Evolutionary conservation across 2,113 vertebrate species (phyloP).

Genomic region (Ochotona princeps): DNA sequence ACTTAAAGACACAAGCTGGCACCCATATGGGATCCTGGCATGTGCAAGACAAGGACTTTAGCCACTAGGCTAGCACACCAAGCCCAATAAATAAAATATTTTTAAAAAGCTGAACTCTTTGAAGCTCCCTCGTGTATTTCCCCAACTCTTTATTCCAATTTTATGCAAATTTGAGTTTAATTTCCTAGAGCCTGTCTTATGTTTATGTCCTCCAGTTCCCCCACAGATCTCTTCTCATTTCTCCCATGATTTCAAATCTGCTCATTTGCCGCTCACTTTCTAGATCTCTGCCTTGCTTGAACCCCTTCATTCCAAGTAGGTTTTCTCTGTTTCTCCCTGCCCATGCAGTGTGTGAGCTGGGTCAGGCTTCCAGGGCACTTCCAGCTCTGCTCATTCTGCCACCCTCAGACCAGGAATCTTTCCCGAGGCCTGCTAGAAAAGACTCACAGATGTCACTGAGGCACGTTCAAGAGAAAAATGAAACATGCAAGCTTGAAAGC

Average conservation of each 20-base stretch:
- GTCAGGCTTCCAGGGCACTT: no score
- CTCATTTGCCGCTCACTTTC: background rate
- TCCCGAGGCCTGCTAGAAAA: background rate
- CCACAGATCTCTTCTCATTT: background rate
- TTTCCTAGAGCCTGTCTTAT: background rate
- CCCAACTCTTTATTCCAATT: background rate
- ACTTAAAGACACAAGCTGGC: no score
- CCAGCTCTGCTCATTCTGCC: no score
- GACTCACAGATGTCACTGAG: background rate
- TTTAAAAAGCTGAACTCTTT: no score
- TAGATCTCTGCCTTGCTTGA: background rate
- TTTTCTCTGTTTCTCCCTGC: background rate
- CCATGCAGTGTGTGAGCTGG: background rate
- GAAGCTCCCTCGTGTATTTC: background rate
- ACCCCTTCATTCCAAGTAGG: background rate
- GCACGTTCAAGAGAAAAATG: background rate
- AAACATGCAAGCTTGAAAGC: background rate
- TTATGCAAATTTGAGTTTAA: background rate
- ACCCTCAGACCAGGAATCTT: background rate
- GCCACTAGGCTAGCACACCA: no score
- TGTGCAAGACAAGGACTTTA: no score
- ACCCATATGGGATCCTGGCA: no score
- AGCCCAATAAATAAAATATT: no score
- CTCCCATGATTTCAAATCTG: background rate
- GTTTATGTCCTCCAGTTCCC: background rate